Percentiles rank a stretch among this genome's conserved stretches.
Conservation (phyloP, 2,113 vertebrate species). For the Ptilorrhoa leucosticta region DNA sequence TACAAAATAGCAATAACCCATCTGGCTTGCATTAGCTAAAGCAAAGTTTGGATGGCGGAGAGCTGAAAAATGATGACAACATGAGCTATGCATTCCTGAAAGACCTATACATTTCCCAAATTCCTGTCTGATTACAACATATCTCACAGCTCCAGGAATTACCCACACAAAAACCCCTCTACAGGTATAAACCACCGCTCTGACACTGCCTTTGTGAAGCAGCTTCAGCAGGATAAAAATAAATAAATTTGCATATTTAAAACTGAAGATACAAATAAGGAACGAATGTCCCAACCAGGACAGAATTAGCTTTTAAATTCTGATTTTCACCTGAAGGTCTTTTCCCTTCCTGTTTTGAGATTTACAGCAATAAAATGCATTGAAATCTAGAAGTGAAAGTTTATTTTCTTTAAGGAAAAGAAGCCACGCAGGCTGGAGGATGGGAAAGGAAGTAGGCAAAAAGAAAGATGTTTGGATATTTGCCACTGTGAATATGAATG, state of each 20-base stretch:
- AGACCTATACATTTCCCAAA: background rate
- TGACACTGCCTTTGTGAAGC: background rate
- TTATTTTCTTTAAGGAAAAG: background rate
- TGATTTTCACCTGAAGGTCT: background rate
- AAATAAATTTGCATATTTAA: background rate
- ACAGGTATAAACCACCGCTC: background rate
- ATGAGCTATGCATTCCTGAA: background rate
- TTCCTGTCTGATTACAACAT: background rate
- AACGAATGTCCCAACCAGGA: background rate
- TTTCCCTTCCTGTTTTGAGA: background rate
- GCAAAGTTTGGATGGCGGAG: background rate
- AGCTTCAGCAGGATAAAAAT: background rate
- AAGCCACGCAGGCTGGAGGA: background rate
- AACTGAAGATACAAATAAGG: background rate
- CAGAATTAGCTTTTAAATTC: background rate
- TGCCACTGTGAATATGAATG: background rate
- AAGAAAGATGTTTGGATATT: background rate
- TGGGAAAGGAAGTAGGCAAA: constrained; percentile 26
- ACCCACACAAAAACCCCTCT: background rate
- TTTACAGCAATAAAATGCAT: background rate
- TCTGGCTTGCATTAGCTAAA: background rate
- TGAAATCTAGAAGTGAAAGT: background rate
- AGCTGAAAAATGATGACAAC: background rate
- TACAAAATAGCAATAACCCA: background rate
- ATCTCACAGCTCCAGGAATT: background rate